Evolutionary conservation across 2,888 invertebrate genomes (phyloP).

Genomic region (Meta bourneti): DNA sequence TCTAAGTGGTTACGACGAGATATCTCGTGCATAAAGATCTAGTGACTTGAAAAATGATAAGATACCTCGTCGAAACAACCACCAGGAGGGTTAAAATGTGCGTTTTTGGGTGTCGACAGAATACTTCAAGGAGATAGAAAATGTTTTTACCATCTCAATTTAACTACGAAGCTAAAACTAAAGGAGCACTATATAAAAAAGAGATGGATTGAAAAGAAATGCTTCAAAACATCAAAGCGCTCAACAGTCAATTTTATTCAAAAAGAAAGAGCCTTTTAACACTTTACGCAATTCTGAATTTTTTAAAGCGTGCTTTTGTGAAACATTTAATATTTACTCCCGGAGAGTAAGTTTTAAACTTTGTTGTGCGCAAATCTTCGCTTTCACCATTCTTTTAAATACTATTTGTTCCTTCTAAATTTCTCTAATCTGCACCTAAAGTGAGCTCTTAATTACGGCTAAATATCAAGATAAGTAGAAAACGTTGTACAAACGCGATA

Average conservation of each 20-base stretch:
- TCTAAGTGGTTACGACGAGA: too few relatives aligned
- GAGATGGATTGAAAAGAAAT: neutral
- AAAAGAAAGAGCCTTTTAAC: neutral
- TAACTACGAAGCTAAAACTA: neutral
- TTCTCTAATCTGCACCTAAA: neutral
- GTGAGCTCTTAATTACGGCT: neutral
- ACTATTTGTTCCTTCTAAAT: neutral
- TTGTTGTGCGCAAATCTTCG: neutral
- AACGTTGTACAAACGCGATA: neutral
- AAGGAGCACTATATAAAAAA: neutral
- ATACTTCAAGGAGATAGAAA: neutral
- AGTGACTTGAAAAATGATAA: too few relatives aligned
- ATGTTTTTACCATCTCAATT: neutral
- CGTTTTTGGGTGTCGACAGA: too few relatives aligned
- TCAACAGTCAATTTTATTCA: neutral
- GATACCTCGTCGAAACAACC: too few relatives aligned
- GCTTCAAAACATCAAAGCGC: neutral
- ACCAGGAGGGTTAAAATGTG: too few relatives aligned
- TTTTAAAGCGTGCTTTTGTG: neutral
- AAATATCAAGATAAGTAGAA: neutral
- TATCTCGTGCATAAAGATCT: too few relatives aligned
- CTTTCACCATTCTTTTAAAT: neutral
- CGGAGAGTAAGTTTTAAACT: neutral
- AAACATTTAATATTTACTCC: neutral
- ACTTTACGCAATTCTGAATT: neutral